phyloP scores from a whole-genome alignment of 1,140 invertebrate species.

The Tetramorium alpestre region DNA sequence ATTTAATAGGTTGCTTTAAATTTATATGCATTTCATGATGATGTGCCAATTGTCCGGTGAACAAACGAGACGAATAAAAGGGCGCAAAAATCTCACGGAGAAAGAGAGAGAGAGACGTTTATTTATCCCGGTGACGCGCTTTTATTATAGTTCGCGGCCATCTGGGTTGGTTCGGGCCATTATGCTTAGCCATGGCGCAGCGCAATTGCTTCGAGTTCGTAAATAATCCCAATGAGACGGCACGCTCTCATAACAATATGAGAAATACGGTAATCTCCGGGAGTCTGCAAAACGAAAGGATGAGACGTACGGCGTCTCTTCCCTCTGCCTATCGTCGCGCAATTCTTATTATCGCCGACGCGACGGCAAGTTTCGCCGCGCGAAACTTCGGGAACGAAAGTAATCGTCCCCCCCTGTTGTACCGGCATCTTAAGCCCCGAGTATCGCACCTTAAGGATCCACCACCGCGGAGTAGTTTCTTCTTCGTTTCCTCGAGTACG shows the following conservation, averaged over 20 bases:
- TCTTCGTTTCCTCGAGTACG: constrained; percentile 39
- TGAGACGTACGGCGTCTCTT: not conserved
- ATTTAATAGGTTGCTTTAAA: not conserved
- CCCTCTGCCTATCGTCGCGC: not conserved
- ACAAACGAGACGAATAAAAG: not conserved
- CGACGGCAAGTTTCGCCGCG: constrained; percentile 17
- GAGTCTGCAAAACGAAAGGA: not conserved
- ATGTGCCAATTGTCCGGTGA: not conserved
- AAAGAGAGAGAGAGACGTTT: not conserved
- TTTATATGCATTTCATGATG: not conserved
- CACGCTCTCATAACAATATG: constrained; percentile 48
- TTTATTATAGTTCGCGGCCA: constrained; percentile 8
- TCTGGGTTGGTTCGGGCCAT: constrained; percentile 2
- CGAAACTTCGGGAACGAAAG: constrained; percentile 42
- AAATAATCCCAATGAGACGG: constrained; percentile 48
- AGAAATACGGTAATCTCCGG: constrained; percentile 29
- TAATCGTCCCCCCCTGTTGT: constrained; percentile 41
- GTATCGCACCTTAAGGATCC: constrained; percentile 27
- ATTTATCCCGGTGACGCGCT: constrained; percentile 3
- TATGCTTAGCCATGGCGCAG: constrained; percentile 13
- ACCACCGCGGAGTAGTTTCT: constrained; percentile 15
- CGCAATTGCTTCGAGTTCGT: constrained; percentile 37
- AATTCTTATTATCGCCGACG: constrained; percentile 45
- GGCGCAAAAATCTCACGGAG: constrained; percentile 4
- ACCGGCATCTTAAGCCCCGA: constrained; percentile 27